Evolutionary conservation across 2,888 invertebrate species (phyloP), one percentile per base, ranked within the genome.

Genomic region (Azorinus chamasolen): DNA sequence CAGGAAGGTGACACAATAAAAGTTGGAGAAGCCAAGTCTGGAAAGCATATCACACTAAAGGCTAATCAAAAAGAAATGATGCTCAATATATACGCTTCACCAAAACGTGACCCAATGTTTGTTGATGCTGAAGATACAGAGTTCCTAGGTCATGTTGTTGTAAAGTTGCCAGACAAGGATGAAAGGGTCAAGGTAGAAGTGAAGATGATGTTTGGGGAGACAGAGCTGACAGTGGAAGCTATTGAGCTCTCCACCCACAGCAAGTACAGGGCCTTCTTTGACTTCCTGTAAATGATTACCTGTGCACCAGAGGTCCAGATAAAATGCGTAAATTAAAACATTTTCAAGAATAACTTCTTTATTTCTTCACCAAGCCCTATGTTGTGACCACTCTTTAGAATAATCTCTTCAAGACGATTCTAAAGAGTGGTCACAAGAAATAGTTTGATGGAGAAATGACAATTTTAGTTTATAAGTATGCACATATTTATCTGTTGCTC

Each of bases 151-250:
- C 71, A 75, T 39, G 69, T 86, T 0, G 72, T 82, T 2, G 83
- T 86, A 0, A 63, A 80, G 37, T 62, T 84, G 24, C 86, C 86
- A 6, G 83, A 83, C 12, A 50, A 63, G 0, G 69, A 78, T 10
- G 80, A 84, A 3, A 71, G 63, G 43, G 69, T 85, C 0, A 71
- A 76, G 32, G 84, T 84, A 6, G 83, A 83, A 53, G 83, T 86
- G 12, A 83, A 70, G 4, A 84, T 86, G 83, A 83, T 84, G 74
- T 83, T 86, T 72, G 84, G 86, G 2, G 84, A 83, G 62, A 85
- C 86, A 6, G 86, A 86, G 46, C 55, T 86, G n/a, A 79, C 73
- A 37, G 83, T 86, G 22, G 81, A 85, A 41, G 86, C 86, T 10
- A 63, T 78, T 14, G 83, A 83, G 46, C 50, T 79, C 32, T 27